Evolutionary conservation across 2,888 invertebrate species (phyloP), one percentile per base, ranked within the genome.

Genomic region (Suillia variegata): DNA sequence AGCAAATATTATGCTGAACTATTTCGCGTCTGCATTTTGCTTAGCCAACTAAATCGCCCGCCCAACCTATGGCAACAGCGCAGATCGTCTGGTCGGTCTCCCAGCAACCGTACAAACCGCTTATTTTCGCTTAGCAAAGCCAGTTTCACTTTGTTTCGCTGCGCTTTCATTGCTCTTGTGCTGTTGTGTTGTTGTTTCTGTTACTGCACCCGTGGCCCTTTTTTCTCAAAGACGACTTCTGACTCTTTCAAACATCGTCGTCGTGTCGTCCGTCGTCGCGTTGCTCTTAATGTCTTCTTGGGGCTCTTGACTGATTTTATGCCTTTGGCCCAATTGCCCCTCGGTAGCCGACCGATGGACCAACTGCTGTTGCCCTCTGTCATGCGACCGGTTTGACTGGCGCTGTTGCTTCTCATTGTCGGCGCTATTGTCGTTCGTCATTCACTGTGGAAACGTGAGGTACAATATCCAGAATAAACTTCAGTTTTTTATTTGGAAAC

Each of bases 321-420:
- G 73, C 73, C 70, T 72, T 72, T 73, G 72, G 67, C 73, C 72
- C 73, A 73, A 71, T 72, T 71, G 72, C 71, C 71, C 70, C 65
- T 71, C 71, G 69, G 71, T 70, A 50, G 51, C 53, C 53, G 26
- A 52, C 51, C 47, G 4, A 26, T 49, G 17, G 17, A 24, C 22
- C 20, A 21, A 20, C 63, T 63, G 52, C 57, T 49, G 51, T 26
- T 55, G 55, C 58, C 68, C 66, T 45, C 45, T 38, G 18, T 20
- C 20, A 45, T 4, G 45, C 45, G 45, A 18, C 45, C 17, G 20
- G 45, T 20, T 45, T 45, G 18, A 18, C 45, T 45, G 8, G 20
- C 3, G 5, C 18, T n/a, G 38, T 38, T n/a, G 12, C n/a, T 4
- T n/a, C 4, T 4, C 15, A 38, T 4, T 13, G 73, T 71, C 73